Evolutionary conservation across 2,113 vertebrate species (phyloP).

Genomic region (Pelvicachromis taeniatus): DNA sequence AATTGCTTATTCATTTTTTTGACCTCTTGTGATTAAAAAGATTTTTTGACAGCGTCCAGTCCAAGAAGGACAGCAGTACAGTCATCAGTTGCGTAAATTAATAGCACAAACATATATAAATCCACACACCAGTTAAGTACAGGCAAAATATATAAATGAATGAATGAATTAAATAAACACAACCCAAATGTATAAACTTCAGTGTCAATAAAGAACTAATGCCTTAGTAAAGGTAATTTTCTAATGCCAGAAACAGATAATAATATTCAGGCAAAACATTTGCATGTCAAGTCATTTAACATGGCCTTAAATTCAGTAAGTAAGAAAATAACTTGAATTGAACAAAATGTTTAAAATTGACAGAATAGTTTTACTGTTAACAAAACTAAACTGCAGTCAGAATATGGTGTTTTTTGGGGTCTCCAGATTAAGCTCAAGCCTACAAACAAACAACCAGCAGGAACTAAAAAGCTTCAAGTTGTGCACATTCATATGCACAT

Average conservation of each 20-base stretch:
- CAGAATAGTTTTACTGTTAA: background rate
- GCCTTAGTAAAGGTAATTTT: background rate
- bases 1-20: background rate
- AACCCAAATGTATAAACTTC: background rate
- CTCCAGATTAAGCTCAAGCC: background rate
- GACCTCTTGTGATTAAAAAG: background rate
- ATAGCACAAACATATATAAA: background rate
- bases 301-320: background rate
- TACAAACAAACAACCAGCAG: background rate
- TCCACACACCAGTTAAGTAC: background rate
- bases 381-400: background rate
- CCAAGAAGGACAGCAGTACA: background rate
- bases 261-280: background rate
- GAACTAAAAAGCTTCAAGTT: background rate
- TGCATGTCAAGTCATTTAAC: background rate
- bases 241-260: background rate
- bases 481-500: background rate
- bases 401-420: background rate
- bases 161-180: background rate
- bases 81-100: background rate
- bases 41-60: background rate
- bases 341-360: background rate
- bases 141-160: background rate
- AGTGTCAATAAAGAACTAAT: background rate
- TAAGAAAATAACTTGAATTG: background rate